Evolutionary conservation across 2,797 vertebrate species (phyloP).

Genomic region (Sciurus carolinensis): DNA sequence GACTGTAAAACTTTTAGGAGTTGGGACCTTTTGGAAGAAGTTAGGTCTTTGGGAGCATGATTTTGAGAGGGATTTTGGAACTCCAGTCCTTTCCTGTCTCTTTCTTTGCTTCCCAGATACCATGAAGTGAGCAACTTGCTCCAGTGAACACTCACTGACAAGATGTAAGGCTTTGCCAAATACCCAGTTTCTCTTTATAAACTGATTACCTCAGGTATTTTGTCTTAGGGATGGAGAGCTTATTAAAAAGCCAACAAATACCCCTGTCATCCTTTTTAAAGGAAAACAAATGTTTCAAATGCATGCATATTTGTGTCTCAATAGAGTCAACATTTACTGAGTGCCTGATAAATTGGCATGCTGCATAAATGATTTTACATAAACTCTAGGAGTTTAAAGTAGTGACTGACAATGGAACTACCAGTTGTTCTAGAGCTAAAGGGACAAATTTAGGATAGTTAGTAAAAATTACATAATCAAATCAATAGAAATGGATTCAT

Average conservation of each 20-base stretch:
- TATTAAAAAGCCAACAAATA: not conserved
- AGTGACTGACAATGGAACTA: not conserved
- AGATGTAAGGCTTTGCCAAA: not conserved
- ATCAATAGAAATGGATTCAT: not conserved
- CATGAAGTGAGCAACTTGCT: not conserved
- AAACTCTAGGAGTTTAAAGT: not conserved
- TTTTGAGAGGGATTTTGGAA: not conserved
- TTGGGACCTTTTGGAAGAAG: not conserved
- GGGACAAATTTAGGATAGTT: not conserved
- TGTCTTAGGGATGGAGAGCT: not conserved
- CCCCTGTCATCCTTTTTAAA: not conserved
- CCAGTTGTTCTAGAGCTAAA: not conserved
- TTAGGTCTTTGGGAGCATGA: too few relatives aligned
- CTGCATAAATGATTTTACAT: not conserved
- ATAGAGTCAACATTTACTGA: not conserved
- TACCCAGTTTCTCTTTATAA: not conserved
- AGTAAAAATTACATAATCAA: not conserved
- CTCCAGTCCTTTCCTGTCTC: not conserved
- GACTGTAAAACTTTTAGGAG: not conserved
- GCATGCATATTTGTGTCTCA: not conserved
- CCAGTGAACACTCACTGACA: too few relatives aligned
- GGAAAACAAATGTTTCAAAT: constrained; percentile 9
- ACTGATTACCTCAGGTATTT: not conserved
- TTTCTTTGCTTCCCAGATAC: too few relatives aligned
- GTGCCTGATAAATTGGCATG: not conserved